phyloP scores from a whole-genome alignment of 2,113 vertebrate species.

The Chascanopsetta lugubris region DNA sequence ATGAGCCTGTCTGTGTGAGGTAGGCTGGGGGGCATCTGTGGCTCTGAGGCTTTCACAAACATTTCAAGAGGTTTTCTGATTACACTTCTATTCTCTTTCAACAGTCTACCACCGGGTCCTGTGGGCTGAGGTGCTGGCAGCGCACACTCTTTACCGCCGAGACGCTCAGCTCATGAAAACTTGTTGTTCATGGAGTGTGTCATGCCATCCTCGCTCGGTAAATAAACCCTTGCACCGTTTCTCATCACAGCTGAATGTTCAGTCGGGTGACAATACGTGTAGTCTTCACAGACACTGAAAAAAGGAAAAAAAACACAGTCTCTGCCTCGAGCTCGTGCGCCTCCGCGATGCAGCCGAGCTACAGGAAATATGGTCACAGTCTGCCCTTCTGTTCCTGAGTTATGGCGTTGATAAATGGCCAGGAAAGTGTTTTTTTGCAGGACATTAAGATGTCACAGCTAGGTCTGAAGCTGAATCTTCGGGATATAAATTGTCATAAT shows the following conservation, averaged over 20 bases:
- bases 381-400: not conserved
- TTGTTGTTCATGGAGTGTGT: constrained; percentile 6
- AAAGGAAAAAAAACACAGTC: not conserved
- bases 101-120: not conserved
- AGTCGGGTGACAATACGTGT: not conserved
- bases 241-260: constrained; percentile 1
- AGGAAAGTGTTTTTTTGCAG: not conserved
- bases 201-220: not conserved
- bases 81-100: constrained; percentile 20
- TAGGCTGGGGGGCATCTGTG: constrained; percentile 16
- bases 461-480: not conserved
- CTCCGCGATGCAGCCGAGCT: not conserved
- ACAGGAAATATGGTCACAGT: constrained; percentile 1
- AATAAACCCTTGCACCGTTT: constrained; percentile 6
- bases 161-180: constrained; percentile 10
- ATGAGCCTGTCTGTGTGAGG: constrained; percentile 2
- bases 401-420: not conserved
- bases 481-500: not conserved
- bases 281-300: not conserved
- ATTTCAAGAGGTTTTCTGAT: constrained; percentile 36
- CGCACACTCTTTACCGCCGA: constrained; percentile 6
- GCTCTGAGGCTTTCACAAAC: constrained; percentile 22
- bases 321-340: not conserved
- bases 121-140: constrained; percentile 12
- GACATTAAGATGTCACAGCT: not conserved